phyloP scores from a whole-genome alignment of 2,888 invertebrate genomes.

The Strigamia maritima region DNA sequence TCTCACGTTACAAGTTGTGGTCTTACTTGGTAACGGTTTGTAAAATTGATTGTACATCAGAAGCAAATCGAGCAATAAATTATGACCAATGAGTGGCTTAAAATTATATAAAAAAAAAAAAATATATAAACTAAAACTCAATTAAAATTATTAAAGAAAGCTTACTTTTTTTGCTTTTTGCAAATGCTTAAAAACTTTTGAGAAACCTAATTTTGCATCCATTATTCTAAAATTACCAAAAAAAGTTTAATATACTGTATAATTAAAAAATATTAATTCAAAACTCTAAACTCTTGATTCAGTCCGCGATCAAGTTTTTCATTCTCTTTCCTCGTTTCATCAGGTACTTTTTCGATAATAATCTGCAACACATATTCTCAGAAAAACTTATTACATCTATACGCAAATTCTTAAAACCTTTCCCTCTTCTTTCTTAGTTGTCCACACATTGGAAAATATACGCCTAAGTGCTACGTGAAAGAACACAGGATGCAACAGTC shows the following conservation, averaged over 20 bases:
- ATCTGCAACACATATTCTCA: constrained; percentile 43
- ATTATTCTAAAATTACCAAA: constrained; percentile 57
- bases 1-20: background rate
- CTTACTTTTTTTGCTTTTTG: constrained; percentile 57
- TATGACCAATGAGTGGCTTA: constrained; percentile 70
- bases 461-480: constrained; percentile 61
- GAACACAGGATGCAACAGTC: constrained; percentile 56
- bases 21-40: constrained; percentile 63
- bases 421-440: constrained; percentile 43
- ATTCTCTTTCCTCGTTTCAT: constrained; percentile 44
- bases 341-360: constrained; percentile 45
- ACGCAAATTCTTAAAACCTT: background rate
- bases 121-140: background rate
- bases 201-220: constrained; percentile 63
- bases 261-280: constrained; percentile 43
- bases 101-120: background rate
- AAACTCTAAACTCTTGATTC: constrained; percentile 36
- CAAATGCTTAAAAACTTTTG: constrained; percentile 64
- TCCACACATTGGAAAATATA: constrained; percentile 57
- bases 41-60: constrained; percentile 70
- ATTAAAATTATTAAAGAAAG: background rate
- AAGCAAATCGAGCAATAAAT: constrained; percentile 67
- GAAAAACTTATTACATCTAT: too few species aligned
- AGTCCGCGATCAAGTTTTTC: constrained; percentile 39
- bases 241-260: too few species aligned